A percentile compares a stretch with the other conserved stretches of the same genome.
phyloP scores from a whole-genome alignment of 2,888 invertebrate genomes.

The Frankliniella intonsa region DNA sequence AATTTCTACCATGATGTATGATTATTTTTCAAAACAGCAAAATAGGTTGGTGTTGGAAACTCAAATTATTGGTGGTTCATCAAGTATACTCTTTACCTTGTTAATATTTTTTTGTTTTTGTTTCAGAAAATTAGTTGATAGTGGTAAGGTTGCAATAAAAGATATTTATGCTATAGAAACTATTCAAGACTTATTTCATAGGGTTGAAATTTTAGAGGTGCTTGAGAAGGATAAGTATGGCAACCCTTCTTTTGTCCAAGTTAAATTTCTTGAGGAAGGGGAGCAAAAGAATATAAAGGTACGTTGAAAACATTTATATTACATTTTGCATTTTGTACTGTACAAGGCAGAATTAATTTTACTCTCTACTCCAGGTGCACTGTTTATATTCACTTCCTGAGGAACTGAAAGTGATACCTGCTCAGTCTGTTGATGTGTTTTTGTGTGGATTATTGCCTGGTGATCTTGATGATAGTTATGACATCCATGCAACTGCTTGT shows the following conservation, averaged over 20 bases:
- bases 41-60: constrained; percentile 31
- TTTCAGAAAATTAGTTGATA: not conserved
- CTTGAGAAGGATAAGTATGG: not conserved
- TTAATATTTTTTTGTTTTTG: not conserved
- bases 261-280: not conserved
- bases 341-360: not conserved
- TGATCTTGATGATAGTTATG: constrained; percentile 56
- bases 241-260: not conserved
- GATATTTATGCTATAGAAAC: not conserved
- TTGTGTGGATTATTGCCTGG: constrained; percentile 52
- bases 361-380: constrained; percentile 39
- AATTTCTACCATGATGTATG: not conserved
- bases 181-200: not conserved
- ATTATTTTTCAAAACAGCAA: constrained; percentile 14
- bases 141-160: not conserved
- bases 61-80: not conserved
- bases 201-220: not conserved
- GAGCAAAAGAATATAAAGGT: too few species aligned
- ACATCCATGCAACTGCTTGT: constrained; percentile 45
- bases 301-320: not conserved
- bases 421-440: constrained; percentile 52
- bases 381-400: constrained; percentile 48
- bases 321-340: constrained; percentile 29
- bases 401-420: constrained; percentile 44
- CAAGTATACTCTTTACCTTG: not conserved